A percentile compares a stretch with the other conserved stretches of the same genome.
phyloP scores from a whole-genome alignment of 2,888 invertebrate species.

The Ophioninae sp. region DNA sequence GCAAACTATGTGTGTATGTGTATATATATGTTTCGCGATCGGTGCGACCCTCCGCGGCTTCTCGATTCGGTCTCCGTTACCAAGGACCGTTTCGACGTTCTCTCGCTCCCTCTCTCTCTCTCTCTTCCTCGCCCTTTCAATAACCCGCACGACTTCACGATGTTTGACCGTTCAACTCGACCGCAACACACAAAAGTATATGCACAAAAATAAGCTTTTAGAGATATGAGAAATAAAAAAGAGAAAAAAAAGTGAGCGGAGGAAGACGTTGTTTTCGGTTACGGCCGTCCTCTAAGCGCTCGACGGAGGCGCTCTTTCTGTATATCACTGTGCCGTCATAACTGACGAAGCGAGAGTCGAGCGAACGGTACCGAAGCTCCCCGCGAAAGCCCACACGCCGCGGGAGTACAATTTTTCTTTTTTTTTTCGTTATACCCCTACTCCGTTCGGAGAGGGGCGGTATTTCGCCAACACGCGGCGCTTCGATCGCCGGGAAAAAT shows the following conservation, averaged over 20 bases:
- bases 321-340: constrained; percentile 73
- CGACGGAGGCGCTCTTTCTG: constrained; percentile 65
- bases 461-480: constrained; percentile 25
- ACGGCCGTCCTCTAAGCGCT: constrained; percentile 57
- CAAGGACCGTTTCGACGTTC: constrained; percentile 52
- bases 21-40: constrained; percentile 50
- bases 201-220: not conserved
- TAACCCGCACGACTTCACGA: constrained; percentile 23
- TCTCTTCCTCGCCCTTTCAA: constrained; percentile 30
- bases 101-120: constrained; percentile 44
- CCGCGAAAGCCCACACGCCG: constrained; percentile 51
- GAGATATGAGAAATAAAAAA: not conserved
- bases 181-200: not conserved
- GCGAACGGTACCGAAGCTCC: constrained; percentile 50
- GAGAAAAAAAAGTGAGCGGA: constrained; percentile 24
- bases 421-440: constrained; percentile 9
- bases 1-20: constrained; percentile 16
- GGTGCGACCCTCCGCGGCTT: constrained; percentile 61
- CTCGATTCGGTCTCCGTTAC: constrained; percentile 60
- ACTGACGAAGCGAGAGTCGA: constrained; percentile 66
- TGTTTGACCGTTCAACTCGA: constrained; percentile 30
- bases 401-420: constrained; percentile 16
- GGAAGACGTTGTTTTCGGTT: constrained; percentile 49
- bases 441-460: not conserved
- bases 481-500: constrained; percentile 11